phyloP scores from a whole-genome alignment of 2,797 vertebrate genomes.

The Lithobates sylvaticus region DNA sequence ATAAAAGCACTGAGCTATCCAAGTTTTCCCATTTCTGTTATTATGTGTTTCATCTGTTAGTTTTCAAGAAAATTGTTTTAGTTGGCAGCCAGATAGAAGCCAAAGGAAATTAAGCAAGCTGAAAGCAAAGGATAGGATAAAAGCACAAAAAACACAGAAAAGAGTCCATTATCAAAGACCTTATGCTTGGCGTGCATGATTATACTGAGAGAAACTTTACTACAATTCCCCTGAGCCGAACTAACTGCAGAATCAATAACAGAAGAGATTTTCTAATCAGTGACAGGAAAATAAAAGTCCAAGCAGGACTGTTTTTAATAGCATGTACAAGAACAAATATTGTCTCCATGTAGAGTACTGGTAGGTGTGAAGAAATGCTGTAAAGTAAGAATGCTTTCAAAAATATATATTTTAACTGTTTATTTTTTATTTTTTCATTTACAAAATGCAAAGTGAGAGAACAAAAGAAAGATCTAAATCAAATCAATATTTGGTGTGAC shows the following conservation, averaged over 20 bases:
- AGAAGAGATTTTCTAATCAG: slow-evolving; percentile 17
- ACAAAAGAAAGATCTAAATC: too few relatives aligned
- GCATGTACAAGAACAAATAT: not conserved
- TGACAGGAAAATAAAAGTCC: not conserved
- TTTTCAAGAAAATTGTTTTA: slow-evolving; percentile 47
- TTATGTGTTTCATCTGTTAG: slow-evolving; percentile 44
- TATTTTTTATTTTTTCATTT: too few relatives aligned
- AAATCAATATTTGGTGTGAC: too few relatives aligned
- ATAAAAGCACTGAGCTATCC: slow-evolving; percentile 48
- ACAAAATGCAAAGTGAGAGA: too few relatives aligned
- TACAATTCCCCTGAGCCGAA: not conserved
- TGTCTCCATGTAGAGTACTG: too few relatives aligned
- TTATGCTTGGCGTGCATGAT: slow-evolving; percentile 5
- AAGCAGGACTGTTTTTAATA: not conserved
- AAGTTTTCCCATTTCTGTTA: slow-evolving; percentile 31
- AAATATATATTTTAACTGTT: too few relatives aligned
- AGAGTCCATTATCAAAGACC: slow-evolving; percentile 53
- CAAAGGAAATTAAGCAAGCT: slow-evolving; percentile 36
- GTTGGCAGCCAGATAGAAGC: slow-evolving; percentile 30
- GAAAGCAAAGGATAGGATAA: slow-evolving; percentile 56
- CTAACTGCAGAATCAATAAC: slow-evolving; percentile 14
- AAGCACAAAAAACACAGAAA: slow-evolving; percentile 16
- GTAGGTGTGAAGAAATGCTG: too few relatives aligned
- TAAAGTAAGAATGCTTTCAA: too few relatives aligned
- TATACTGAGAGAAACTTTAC: not conserved